phyloP scores from a whole-genome alignment of 2,888 invertebrate genomes.

The Cantharis nigra region DNA sequence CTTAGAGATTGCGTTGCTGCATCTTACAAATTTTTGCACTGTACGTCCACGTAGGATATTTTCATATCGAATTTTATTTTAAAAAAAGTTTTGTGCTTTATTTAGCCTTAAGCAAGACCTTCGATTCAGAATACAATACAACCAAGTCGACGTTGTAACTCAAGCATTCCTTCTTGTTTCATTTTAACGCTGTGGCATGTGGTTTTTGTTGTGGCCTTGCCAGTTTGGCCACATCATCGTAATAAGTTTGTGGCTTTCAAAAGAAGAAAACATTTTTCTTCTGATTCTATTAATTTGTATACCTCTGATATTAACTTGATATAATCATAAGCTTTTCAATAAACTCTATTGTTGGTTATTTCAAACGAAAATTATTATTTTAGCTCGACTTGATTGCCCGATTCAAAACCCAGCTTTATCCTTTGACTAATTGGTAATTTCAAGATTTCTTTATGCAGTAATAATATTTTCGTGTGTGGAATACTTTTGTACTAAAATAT shows the following conservation, averaged over 20 bases:
- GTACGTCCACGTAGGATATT: neutral
- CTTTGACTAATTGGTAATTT: neutral
- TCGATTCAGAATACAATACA: constrained; percentile 1
- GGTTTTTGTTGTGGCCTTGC: constrained; percentile 10
- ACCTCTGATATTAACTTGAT: neutral
- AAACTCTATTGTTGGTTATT: neutral
- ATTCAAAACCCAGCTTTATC: neutral
- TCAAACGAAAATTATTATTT: neutral
- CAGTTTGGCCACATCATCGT: neutral
- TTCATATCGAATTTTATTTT: neutral
- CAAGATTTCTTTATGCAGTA: neutral
- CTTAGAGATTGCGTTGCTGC: neutral
- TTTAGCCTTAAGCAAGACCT: neutral
- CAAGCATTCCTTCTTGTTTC: constrained; percentile 11
- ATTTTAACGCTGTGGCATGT: constrained; percentile 22
- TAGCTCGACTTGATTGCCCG: neutral
- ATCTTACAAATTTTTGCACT: no score
- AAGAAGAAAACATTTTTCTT: neutral
- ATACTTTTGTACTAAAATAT: neutral
- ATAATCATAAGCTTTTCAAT: neutral
- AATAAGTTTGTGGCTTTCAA: constrained; percentile 2
- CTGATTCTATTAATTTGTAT: neutral
- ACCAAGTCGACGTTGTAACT: neutral
- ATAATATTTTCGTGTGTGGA: neutral
- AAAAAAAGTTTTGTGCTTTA: neutral